Evolutionary conservation across 2,888 invertebrate genomes (phyloP), one percentile per base, ranked within the genome.

Genomic region (Spisula subtruncata): DNA sequence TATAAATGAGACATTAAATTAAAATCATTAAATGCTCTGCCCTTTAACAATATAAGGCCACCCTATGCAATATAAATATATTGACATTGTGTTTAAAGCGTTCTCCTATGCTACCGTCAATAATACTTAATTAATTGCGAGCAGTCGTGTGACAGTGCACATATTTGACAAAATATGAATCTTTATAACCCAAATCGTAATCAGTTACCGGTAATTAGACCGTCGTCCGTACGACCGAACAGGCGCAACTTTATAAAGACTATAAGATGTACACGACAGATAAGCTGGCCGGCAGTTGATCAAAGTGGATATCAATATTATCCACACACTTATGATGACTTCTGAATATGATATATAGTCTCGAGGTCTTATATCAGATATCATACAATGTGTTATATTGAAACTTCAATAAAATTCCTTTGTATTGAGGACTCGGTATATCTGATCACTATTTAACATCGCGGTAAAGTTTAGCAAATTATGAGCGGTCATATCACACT

Each of bases 351-450:
- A 75, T 14, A 35, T 16, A 35, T 18, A 18, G 12, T 14, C 66
- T 48, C 20, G 4, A n/a, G 29, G 51, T 46, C 71, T 32, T 35
- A 54, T 75, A 84, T 84, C 84, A 84, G 32, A 54, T 32, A 84
- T 84, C 84, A 84, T 48, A 32, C 46, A 83, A 41, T 41, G n/a
- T 41, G 60, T 83, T 66, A 83, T 66, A 83, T 75, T 83, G 66
- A 83, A 83, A 41, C 46, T 32, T 75, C 25, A 1, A 75, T 75
- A 75, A 75, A 75, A 75, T 75, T 75, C 75, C 75, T 35, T 75
- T 75, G 75, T 75, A 18, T 66, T 32, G 75, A 75, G 35, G 75
- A 18, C 29, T 18, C 35, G 35, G 32, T 32, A 35, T 75, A 75
- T 16, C 35, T 10, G 32, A 75, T 75, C 75, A 35, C 10, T 32